Conservation (phyloP, 2,888 invertebrate genomes). For the Amblyteles armatorius region DNA sequence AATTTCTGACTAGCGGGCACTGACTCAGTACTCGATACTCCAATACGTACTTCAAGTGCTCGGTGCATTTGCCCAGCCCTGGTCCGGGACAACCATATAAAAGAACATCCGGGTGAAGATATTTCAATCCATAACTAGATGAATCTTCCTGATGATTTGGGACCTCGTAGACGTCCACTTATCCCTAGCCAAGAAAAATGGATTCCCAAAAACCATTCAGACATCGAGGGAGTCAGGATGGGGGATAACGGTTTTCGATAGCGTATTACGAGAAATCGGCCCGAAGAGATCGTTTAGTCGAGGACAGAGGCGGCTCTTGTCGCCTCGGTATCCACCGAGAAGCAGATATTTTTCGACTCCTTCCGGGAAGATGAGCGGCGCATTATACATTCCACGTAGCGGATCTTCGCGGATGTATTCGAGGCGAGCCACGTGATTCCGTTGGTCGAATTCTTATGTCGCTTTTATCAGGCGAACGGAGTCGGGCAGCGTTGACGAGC, state of each 20-base stretch:
- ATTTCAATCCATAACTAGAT: neutral
- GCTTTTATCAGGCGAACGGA: constrained; percentile 50
- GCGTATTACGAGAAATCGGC: constrained; percentile 10
- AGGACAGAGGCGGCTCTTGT: neutral
- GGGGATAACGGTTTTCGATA: neutral
- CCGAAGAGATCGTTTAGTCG: neutral
- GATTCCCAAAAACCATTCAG: neutral
- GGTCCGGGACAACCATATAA: constrained; percentile 1
- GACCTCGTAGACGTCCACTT: neutral
- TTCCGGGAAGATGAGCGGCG: constrained; percentile 43
- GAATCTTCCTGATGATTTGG: neutral
- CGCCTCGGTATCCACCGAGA: constrained; percentile 32
- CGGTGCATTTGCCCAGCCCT: no score
- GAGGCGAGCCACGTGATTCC: constrained; percentile 62
- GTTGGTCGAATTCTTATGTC: constrained; percentile 56
- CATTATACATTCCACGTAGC: constrained; percentile 68
- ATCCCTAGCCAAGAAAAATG: constrained; percentile 19
- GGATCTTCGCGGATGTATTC: constrained; percentile 62
- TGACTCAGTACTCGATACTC: no score
- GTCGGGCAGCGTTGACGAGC: neutral
- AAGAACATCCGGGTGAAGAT: neutral
- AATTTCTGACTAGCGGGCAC: no score
- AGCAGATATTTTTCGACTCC: constrained; percentile 21
- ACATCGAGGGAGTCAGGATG: neutral
- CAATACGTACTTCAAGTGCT: no score